phyloP scores from a whole-genome alignment of 2,888 invertebrate genomes.

The Sialis lutaria region DNA sequence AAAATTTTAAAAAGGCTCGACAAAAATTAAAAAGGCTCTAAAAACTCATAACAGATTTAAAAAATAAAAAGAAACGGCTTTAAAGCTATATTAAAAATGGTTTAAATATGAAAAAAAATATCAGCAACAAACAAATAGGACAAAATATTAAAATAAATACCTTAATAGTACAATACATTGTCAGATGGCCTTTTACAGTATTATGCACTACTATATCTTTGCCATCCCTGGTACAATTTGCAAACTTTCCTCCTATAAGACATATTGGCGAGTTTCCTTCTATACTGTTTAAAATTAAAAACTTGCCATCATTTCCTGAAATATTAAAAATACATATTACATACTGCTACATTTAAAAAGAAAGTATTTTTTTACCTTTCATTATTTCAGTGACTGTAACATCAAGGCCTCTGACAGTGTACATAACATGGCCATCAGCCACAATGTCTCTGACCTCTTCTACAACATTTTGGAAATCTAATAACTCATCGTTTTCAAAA shows the following conservation, averaged over 20 bases:
- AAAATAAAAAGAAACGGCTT: too few species aligned
- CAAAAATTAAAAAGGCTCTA: too few species aligned
- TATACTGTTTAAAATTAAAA: slow-evolving; percentile 31
- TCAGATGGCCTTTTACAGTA: slow-evolving; percentile 28
- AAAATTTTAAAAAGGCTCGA: too few species aligned
- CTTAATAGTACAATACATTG: slow-evolving; percentile 32
- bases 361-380: slow-evolving; percentile 30
- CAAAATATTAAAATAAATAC: too few species aligned
- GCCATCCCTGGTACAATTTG: slow-evolving; percentile 32
- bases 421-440: slow-evolving; percentile 33
- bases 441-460: slow-evolving; percentile 47
- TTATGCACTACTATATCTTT: slow-evolving; percentile 35
- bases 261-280: slow-evolving; percentile 37
- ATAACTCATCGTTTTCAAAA: slow-evolving; percentile 31
- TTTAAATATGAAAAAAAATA: too few species aligned
- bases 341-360: too few species aligned
- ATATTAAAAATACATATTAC: neutral
- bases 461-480: slow-evolving; percentile 32
- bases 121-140: too few species aligned
- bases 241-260: slow-evolving; percentile 27
- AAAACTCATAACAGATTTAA: too few species aligned
- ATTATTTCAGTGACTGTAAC: slow-evolving; percentile 40
- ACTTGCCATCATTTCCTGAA: slow-evolving; percentile 19
- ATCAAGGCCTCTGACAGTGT: slow-evolving; percentile 42
- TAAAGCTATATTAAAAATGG: too few species aligned